Base-by-base conservation (phyloP, 2,888 invertebrate genomes). In the Mesorhabditis spiculigera region DNA sequence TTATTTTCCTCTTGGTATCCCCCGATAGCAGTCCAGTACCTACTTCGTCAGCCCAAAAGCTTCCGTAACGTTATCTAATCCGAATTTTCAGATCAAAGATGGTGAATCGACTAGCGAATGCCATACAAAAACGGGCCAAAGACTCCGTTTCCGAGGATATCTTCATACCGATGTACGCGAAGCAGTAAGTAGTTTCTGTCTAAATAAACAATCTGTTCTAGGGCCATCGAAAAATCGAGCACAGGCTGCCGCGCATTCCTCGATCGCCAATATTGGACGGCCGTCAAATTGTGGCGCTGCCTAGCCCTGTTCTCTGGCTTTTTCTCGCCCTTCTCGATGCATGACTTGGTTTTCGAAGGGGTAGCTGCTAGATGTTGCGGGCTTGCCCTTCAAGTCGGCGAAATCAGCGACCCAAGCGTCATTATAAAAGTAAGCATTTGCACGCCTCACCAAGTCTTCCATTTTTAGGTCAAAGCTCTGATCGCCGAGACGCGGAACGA, bases 231-330 rank as follows among this genome's bases (percentile, higher is more conserved):
- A 92, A 93, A 87, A 89, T 91, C 90, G 13, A 50, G 62, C 45
- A 77, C 78, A 42, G 81, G 76, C 3, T 79, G 80, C 67, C 70
- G 77, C 63, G 68, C 90, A 63, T 93, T 93, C 87, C 92, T 93
- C 85, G 92, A 93, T 86, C 89, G 93, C 66, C 93, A 94, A 86
- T 93, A 92, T 86, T 91, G 92, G 85, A 90, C 91, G 79, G 92
- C 92, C 64, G 90, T 93, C 10, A 89, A 88, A 84, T 45, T 28
- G 66, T 13, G 10, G 10, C 66, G 41, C 16, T 50, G 10, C n/a
- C 58, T 50, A n/a, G 8, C 58, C 8, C 58, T 50, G 58, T 50
- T 50, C 58, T 50, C 58, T n/a, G n/a, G n/a, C 8, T 50, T 50
- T 50, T 50, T 50, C n/a, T 10, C 58, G 8, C 58, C 58, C 8